These are phyloP conservation scores for Empidonax traillii DNA, from an alignment of 2,113 vertebrate genomes.

Conservation along the genomic window DNA sequence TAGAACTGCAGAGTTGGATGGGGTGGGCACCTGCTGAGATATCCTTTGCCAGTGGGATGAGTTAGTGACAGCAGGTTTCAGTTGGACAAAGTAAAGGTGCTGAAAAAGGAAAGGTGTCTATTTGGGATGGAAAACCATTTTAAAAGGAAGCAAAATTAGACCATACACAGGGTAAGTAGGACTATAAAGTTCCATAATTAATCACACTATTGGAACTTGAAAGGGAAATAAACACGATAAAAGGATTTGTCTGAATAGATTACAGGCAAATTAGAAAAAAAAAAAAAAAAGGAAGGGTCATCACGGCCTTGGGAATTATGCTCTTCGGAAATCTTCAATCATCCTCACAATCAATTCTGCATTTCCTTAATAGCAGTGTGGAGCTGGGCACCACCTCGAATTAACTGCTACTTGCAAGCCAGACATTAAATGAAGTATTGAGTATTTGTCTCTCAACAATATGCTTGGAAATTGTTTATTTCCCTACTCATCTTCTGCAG, in stretches of 20 bases:
- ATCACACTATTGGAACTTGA: constrained; percentile 61
- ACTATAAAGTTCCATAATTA: constrained; percentile 63
- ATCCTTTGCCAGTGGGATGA: background rate
- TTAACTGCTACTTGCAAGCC: constrained; percentile 51
- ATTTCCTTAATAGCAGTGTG: constrained; percentile 55
- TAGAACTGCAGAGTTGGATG: background rate
- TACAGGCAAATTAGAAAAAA: constrained; percentile 55
- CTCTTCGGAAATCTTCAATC: constrained; percentile 67
- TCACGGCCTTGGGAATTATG: constrained; percentile 50
- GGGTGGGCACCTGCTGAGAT: background rate
- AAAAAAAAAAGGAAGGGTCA: constrained; percentile 16
- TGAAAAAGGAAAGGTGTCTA: background rate
- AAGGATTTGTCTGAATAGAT: constrained; percentile 70
- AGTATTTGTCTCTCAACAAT: constrained; percentile 70
- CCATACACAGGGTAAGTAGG: background rate
- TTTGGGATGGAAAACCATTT: constrained; percentile 25
- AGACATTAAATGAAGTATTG: constrained; percentile 61
- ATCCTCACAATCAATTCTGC: constrained; percentile 63
- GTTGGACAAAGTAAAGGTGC: background rate
- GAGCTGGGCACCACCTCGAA: constrained; percentile 42
- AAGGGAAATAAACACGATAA: constrained; percentile 66
- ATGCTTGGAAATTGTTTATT: constrained; percentile 58
- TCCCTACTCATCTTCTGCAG: background rate
- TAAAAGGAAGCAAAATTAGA: constrained; percentile 58
- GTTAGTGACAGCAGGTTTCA: background rate